Evolutionary conservation across 2,888 invertebrate species (phyloP).

Genomic region (Dicyrtoma fusca): DNA sequence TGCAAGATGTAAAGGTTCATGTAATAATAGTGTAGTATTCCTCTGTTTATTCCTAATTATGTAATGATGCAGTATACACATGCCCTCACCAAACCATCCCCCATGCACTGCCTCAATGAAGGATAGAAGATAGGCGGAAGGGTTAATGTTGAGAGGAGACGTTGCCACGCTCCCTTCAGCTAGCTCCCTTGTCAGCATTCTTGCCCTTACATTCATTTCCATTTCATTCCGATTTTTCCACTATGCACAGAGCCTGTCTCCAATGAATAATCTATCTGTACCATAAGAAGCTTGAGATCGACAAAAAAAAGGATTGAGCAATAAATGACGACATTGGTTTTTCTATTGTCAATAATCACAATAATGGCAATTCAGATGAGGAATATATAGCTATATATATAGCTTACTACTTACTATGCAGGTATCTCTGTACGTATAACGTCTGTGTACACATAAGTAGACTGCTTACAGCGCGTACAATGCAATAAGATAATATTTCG

Average conservation of each 20-base stretch:
- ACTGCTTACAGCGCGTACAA: too few species aligned
- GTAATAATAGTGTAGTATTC: neutral
- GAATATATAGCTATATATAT: too few species aligned
- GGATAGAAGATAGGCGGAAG: constrained; percentile 9
- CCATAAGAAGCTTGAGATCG: neutral
- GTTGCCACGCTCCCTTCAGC: neutral
- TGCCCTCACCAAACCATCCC: neutral
- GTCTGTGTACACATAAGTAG: too few species aligned
- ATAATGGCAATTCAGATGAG: neutral
- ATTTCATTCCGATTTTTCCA: too few species aligned
- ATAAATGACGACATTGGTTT: constrained; percentile 11
- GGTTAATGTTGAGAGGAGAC: neutral
- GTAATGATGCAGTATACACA: neutral
- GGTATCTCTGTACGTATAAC: too few species aligned
- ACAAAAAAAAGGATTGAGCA: neutral
- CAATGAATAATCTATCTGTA: too few species aligned
- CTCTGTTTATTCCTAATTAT: neutral
- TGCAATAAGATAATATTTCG: too few species aligned
- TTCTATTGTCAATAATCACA: constrained; percentile 10
- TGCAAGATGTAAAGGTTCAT: neutral
- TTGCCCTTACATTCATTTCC: too few species aligned
- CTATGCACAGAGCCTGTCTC: too few species aligned
- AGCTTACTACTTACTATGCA: too few species aligned
- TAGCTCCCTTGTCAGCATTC: too few species aligned
- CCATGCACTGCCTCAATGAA: too few species aligned